Conservation (phyloP, 2,113 vertebrate species). For the Pluvialis apricaria region DNA sequence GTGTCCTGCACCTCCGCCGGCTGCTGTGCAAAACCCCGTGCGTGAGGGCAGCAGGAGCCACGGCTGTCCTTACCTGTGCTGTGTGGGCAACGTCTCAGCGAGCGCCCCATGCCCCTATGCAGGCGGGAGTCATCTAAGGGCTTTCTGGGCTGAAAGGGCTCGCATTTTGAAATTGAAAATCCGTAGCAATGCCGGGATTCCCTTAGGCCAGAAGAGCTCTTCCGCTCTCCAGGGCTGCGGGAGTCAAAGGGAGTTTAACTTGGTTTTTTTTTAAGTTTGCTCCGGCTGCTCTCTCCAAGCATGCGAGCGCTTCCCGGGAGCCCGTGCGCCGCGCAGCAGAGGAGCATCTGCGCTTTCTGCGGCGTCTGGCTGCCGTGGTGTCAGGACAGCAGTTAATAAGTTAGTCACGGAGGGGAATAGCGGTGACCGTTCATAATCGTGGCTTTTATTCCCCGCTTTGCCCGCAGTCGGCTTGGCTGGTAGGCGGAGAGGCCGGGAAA, state of each 20-base stretch:
- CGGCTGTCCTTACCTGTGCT: rapidly evolving
- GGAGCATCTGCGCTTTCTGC: not conserved
- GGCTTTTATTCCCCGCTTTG: not conserved
- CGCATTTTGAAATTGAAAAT: rapidly evolving
- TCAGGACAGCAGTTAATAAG: not conserved
- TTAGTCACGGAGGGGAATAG: not conserved
- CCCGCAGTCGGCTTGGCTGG: not conserved
- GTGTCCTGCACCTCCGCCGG: no score
- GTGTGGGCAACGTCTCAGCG: rapidly evolving
- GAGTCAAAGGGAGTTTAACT: not conserved
- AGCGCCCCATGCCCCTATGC: rapidly evolving
- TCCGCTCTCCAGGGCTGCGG: rapidly evolving
- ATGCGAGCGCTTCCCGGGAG: not conserved
- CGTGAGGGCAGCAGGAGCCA: not conserved
- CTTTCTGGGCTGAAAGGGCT: not conserved
- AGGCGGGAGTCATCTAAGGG: rapidly evolving
- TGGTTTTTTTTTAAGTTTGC: not conserved
- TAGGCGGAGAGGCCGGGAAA: not conserved
- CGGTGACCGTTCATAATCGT: not conserved
- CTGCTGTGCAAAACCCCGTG: not conserved
- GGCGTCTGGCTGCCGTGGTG: not conserved
- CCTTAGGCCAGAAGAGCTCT: not conserved
- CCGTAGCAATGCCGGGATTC: rapidly evolving
- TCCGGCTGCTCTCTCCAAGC: rapidly evolving
- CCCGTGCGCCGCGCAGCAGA: not conserved